Percentiles rank a stretch among this genome's conserved stretches.
Evolutionary conservation across 2,113 vertebrate species (phyloP).

Genomic region (Xiphias gladius): DNA sequence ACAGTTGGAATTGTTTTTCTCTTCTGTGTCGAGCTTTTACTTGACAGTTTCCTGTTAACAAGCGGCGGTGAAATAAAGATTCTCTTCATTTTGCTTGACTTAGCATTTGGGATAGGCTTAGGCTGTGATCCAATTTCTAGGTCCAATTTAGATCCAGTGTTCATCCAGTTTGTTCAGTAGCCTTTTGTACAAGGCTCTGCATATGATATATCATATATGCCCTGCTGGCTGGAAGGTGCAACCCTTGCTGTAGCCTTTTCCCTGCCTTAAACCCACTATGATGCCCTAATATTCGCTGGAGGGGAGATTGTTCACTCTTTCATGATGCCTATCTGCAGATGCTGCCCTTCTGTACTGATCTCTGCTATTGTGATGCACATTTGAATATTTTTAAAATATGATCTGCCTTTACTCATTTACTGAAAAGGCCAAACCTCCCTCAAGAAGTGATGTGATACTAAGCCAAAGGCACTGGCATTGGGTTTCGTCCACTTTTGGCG

Average conservation of each 20-base stretch:
- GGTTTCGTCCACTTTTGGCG: conserved; percentile 2
- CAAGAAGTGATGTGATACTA: conserved; percentile 24
- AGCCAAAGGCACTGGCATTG: conserved; percentile 13
- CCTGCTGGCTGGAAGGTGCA: conserved; percentile 36
- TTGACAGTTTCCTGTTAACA: conserved; percentile 38
- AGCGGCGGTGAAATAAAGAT: conserved; percentile 23
- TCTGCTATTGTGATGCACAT: conserved; percentile 32
- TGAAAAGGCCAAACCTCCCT: conserved; percentile 37
- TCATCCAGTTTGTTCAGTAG: conserved; percentile 25
- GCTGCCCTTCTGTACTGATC: conserved; percentile 56
- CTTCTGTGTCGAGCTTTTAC: conserved; percentile 20
- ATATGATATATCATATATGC: conserved; percentile 36
- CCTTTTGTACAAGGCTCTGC: conserved; percentile 36
- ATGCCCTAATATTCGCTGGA: conserved; percentile 52
- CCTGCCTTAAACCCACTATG: conserved; percentile 18
- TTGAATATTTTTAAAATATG: conserved; percentile 56
- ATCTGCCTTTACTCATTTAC: conserved; percentile 38
- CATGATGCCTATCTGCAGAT: conserved; percentile 39
- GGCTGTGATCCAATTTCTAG: conserved; percentile 31
- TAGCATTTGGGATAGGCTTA: conserved; percentile 12
- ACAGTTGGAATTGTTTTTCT: conserved; percentile 38
- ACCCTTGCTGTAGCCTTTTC: conserved; percentile 24
- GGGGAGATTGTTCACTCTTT: conserved; percentile 47
- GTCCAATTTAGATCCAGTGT: conserved; percentile 14
- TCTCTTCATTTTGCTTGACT: conserved; percentile 26